A percentile compares a stretch with the other conserved stretches of the same genome.
Evolutionary conservation across 2,113 vertebrate genomes (phyloP).

Genomic region (Aviceda subcristata): DNA sequence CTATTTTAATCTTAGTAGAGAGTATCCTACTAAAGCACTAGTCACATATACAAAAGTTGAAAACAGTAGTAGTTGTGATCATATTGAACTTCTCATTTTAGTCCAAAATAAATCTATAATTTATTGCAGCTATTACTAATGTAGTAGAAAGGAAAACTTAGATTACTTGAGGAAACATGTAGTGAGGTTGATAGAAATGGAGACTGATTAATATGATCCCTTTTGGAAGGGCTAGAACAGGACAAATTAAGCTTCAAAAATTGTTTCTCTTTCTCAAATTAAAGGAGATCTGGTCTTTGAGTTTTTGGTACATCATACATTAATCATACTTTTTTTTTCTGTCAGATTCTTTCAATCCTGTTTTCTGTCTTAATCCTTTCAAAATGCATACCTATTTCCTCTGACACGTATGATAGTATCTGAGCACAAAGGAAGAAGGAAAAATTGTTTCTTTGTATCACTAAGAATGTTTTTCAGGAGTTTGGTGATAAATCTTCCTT

Average conservation of each 20-base stretch:
- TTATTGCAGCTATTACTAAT: neutral
- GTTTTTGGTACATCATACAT: neutral
- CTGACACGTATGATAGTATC: neutral
- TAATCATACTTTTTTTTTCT: neutral
- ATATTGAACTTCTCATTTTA: neutral
- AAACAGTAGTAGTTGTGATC: neutral
- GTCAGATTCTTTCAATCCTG: neutral
- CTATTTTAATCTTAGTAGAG: neutral
- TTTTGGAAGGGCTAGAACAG: neutral
- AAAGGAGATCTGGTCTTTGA: neutral
- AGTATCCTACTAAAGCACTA: neutral
- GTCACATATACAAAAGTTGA: neutral
- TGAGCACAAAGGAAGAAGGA: neutral
- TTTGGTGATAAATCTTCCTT: neutral
- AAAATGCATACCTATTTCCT: neutral
- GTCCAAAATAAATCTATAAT: neutral
- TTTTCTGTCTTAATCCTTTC: neutral
- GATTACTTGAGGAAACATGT: neutral
- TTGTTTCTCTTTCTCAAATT: neutral
- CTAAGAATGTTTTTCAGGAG: neutral
- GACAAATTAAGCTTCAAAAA: neutral
- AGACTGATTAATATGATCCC: neutral
- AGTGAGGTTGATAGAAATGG: neutral
- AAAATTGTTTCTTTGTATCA: neutral
- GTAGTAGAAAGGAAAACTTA: neutral